These are phyloP conservation scores for Hylaeus volcanicus DNA, from an alignment of 1,140 invertebrate species.

Conservation along the genomic window DNA sequence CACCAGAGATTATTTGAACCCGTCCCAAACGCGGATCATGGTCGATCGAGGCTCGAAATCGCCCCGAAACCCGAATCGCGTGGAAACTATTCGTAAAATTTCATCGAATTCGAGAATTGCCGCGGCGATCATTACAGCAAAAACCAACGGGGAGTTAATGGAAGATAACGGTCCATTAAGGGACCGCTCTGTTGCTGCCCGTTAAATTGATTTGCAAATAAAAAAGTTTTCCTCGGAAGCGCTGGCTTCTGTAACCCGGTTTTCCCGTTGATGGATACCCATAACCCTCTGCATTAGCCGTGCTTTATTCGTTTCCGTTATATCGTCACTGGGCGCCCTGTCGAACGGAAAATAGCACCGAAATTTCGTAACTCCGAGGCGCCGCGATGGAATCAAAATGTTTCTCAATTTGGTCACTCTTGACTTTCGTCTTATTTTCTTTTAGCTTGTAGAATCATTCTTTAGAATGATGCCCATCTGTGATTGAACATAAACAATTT, in stretches of 20 bases:
- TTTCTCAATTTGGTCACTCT: too few species aligned
- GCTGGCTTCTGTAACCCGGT: background rate
- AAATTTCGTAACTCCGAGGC: background rate
- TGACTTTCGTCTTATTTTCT: too few species aligned
- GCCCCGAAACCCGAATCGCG: background rate
- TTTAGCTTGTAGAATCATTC: too few species aligned
- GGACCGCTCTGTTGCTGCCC: slow-evolving; percentile 7
- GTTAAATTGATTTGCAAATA: slow-evolving; percentile 48
- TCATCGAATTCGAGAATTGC: background rate
- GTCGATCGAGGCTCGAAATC: background rate
- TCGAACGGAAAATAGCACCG: background rate
- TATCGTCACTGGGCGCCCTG: too few species aligned
- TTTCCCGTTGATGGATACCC: slow-evolving; percentile 36
- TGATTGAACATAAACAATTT: too few species aligned
- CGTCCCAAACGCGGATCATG: too few species aligned
- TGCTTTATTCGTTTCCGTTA: slow-evolving; percentile 1
- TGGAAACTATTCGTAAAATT: slow-evolving; percentile 16
- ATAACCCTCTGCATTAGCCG: slow-evolving; percentile 2
- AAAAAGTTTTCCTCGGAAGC: slow-evolving; percentile 12
- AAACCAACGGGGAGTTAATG: slow-evolving; percentile 27
- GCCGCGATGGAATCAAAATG: background rate
- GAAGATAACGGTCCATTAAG: slow-evolving; percentile 43
- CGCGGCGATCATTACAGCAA: slow-evolving; percentile 18
- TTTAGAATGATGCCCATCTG: too few species aligned
- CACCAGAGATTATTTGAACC: too few species aligned